Conservation (phyloP, 2,888 invertebrate species). For the Hesperia comma region DNA sequence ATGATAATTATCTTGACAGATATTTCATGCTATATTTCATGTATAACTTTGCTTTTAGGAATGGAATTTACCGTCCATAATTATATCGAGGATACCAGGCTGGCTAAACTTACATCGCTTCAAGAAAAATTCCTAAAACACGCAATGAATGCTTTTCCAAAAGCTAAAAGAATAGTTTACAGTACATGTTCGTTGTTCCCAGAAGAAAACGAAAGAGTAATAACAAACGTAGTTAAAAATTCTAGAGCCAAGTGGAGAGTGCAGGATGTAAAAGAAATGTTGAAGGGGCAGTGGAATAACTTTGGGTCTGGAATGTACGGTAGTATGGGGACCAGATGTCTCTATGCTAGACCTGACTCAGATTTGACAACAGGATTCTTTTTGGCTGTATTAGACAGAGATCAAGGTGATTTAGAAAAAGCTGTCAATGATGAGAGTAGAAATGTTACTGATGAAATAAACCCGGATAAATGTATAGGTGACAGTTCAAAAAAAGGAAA, state of each 20-base stretch:
- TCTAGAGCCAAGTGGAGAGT: conserved; percentile 84
- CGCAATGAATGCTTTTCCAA: conserved; percentile 93
- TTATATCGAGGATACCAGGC: conserved; percentile 77
- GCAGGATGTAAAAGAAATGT: conserved; percentile 83
- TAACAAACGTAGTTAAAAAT: conserved; percentile 87
- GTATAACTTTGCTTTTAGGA: conserved; percentile 48
- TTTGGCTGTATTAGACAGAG: conserved; percentile 93
- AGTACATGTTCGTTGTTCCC: conserved; percentile 97
- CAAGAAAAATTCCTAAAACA: conserved; percentile 93
- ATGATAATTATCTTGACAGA: neutral
- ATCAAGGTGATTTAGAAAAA: conserved; percentile 69
- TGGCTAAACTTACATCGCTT: conserved; percentile 88
- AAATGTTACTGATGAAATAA: conserved; percentile 1
- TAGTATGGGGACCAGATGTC: conserved; percentile 88
- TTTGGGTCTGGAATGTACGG: conserved; percentile 86
- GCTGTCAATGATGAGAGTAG: conserved; percentile 3
- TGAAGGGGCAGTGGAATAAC: conserved; percentile 87
- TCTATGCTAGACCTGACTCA: conserved; percentile 89
- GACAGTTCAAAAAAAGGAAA: conserved; percentile 12
- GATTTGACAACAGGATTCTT: conserved; percentile 98
- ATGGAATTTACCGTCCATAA: conserved; percentile 75
- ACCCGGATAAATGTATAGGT: neutral
- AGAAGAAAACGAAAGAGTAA: conserved; percentile 97
- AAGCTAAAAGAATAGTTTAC: conserved; percentile 94
- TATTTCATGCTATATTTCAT: neutral